Conservation (phyloP, 53 echinoderm and acorn worm genomes). For the Astropecten irregularis region DNA sequence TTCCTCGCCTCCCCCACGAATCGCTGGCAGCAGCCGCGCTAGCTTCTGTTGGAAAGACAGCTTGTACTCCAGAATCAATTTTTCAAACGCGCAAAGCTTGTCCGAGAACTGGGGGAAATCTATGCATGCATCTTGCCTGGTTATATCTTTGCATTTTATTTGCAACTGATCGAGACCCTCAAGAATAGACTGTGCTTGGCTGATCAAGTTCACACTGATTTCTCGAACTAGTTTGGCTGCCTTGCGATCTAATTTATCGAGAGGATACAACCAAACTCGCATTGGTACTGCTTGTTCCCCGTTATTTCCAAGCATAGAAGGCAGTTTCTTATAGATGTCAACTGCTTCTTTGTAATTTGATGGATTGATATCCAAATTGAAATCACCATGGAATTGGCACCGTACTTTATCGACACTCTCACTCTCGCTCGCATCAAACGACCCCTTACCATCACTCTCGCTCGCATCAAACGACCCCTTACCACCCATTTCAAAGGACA, state of each 20-base stretch:
- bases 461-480: background rate
- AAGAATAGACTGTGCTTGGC: conserved; percentile 36
- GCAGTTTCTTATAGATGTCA: conserved; percentile 33
- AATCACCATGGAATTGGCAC: conserved; percentile 66
- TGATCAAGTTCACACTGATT: conserved; percentile 28
- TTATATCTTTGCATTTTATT: conserved; percentile 51
- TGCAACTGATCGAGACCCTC: conserved; percentile 40
- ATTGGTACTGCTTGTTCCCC: conserved; percentile 57
- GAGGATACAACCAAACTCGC: conserved; percentile 49
- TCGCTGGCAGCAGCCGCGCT: conserved; percentile 1
- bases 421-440: background rate
- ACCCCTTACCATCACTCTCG: background rate
- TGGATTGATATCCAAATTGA: conserved; percentile 31
- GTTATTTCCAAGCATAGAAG: conserved; percentile 44
- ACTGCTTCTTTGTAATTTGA: conserved; percentile 49
- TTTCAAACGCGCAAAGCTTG: conserved; percentile 32
- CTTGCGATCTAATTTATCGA: conserved; percentile 11
- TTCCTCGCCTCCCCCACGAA: conserved; percentile 44
- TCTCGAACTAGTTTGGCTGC: conserved; percentile 37
- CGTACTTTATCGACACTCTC: too few relatives aligned
- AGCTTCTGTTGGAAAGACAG: conserved; percentile 35
- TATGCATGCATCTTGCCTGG: background rate
- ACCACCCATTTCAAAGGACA: background rate
- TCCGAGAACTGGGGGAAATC: conserved; percentile 44
- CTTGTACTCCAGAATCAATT: conserved; percentile 14